phyloP scores from a whole-genome alignment of 2,888 invertebrate species.

The Lamproptera curius region DNA sequence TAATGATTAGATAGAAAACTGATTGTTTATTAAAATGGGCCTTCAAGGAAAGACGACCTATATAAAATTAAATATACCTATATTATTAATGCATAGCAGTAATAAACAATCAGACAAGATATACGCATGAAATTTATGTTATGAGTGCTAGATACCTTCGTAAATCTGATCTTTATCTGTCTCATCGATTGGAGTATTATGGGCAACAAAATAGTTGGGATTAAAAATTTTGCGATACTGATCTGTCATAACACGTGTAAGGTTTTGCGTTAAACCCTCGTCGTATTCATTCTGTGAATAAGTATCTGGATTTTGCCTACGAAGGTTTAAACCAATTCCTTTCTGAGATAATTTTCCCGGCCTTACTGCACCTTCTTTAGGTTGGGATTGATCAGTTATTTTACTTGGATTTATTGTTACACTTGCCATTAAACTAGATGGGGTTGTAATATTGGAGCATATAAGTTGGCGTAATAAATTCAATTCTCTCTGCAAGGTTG shows the following conservation, averaged over 20 bases:
- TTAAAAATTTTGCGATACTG: conserved; percentile 6
- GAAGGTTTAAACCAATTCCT: background rate
- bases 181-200: background rate
- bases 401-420: background rate
- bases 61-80: no score
- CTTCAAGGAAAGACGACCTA: no score
- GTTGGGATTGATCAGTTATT: background rate
- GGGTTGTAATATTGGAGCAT: background rate
- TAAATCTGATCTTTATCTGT: background rate
- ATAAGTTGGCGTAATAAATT: conserved; percentile 1
- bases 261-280: background rate
- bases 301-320: background rate
- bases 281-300: background rate
- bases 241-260: background rate
- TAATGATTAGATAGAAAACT: no score
- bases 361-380: background rate
- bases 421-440: background rate
- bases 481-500: conserved; percentile 29
- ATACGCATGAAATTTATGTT: background rate
- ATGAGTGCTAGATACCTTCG: no score
- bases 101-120: background rate
- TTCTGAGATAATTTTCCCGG: background rate
- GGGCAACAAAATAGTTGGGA: background rate
- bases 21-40: no score
- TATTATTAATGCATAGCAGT: no score